These are phyloP conservation scores for Druon quercuslanigerum DNA, from an alignment of 1,140 invertebrate species.

Conservation along the genomic window DNA sequence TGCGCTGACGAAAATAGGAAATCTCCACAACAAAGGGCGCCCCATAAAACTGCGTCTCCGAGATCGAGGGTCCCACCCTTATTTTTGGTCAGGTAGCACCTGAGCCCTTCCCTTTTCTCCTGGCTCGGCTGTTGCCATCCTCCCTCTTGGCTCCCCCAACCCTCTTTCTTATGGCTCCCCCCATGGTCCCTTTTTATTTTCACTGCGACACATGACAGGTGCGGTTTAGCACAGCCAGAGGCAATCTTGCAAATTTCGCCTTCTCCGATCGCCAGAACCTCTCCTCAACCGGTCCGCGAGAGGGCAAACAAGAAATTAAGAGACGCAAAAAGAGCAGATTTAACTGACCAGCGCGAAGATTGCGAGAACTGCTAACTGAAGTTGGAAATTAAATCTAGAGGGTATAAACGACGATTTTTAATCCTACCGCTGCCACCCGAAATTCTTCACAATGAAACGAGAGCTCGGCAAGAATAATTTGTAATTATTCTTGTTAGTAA, in stretches of 20 bases:
- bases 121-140: constrained; percentile 33
- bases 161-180: constrained; percentile 35
- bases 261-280: constrained; percentile 31
- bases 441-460: constrained; percentile 30
- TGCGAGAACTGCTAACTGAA: too few species aligned
- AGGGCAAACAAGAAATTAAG: neutral
- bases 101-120: constrained; percentile 53
- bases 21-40: constrained; percentile 68
- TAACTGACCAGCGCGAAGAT: too few species aligned
- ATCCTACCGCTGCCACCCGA: neutral
- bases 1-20: constrained; percentile 55
- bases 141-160: constrained; percentile 7
- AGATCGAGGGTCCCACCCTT: constrained; percentile 55
- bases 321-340: too few species aligned
- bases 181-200: constrained; percentile 9
- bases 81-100: constrained; percentile 67
- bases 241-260: constrained; percentile 41
- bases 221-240: constrained; percentile 32
- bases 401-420: too few species aligned
- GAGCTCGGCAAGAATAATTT: neutral
- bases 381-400: too few species aligned
- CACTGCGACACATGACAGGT: constrained; percentile 43
- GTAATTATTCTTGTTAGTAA: neutral
- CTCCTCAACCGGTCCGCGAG: neutral
- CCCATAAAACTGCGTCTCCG: constrained; percentile 56